phyloP scores from a whole-genome alignment of 2,888 invertebrate genomes.

The Pharmacophagus antenor region DNA sequence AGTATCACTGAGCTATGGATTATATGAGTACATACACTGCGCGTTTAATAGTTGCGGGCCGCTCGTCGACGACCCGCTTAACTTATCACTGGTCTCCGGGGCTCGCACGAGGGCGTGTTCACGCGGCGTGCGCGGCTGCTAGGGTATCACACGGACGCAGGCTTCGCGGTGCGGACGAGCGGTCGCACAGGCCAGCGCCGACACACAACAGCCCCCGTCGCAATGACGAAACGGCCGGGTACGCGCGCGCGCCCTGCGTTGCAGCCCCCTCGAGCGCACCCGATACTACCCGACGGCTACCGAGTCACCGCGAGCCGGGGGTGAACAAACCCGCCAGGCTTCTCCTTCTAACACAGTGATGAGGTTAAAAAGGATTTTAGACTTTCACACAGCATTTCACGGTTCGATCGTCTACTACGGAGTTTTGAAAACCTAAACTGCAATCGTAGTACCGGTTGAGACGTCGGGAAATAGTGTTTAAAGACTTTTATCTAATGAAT shows the following conservation, averaged over 20 bases:
- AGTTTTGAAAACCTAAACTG: conserved; percentile 50
- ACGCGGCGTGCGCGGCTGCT: conserved; percentile 31
- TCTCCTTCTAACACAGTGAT: conserved; percentile 76
- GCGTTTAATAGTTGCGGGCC: conserved; percentile 46
- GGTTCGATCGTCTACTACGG: conserved; percentile 61
- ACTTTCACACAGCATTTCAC: conserved; percentile 71
- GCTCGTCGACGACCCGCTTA: conserved; percentile 34
- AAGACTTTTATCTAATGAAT: conserved; percentile 16
- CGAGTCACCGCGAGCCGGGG: conserved; percentile 67
- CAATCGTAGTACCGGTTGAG: conserved; percentile 36
- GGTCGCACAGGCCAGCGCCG: conserved; percentile 75
- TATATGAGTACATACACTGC: conserved; percentile 81
- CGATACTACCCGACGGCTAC: conserved; percentile 60
- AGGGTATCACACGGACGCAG: conserved; percentile 30
- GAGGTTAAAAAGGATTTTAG: conserved; percentile 77
- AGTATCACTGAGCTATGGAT: conserved; percentile 81
- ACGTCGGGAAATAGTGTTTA: background rate
- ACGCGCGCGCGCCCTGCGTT: conserved; percentile 77
- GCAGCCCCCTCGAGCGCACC: conserved; percentile 52
- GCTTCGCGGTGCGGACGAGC: conserved; percentile 59
- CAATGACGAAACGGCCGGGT: conserved; percentile 80
- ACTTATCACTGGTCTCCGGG: conserved; percentile 40
- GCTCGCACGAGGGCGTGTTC: conserved; percentile 42
- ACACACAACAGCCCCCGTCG: conserved; percentile 79
- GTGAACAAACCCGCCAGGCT: conserved; percentile 77